Evolutionary conservation across 2,113 vertebrate genomes (phyloP).

Genomic region (Otolemur garnettii): DNA sequence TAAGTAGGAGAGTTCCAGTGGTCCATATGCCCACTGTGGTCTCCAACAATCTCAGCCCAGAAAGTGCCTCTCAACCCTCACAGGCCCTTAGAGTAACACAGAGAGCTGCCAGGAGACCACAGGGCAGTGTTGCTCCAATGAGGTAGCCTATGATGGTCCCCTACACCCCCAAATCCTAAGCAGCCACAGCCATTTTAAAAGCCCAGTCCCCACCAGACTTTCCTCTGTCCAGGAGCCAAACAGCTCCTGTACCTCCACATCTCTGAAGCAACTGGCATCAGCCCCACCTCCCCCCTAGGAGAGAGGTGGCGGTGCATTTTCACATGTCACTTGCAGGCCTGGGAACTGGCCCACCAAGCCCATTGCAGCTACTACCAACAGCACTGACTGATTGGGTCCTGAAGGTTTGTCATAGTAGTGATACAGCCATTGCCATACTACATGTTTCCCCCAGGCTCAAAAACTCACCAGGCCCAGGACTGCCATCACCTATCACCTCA

Average conservation of each 20-base stretch:
- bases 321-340: not conserved
- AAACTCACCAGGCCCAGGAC: not conserved
- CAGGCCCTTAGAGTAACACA: not conserved
- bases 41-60: not conserved
- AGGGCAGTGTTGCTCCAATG: not conserved
- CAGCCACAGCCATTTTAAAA: not conserved
- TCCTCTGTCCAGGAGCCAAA: not conserved
- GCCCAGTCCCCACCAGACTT: not conserved
- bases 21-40: not conserved
- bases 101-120: not conserved
- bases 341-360: not conserved
- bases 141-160: not conserved
- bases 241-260: not conserved
- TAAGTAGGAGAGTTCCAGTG: not conserved
- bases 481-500: not conserved
- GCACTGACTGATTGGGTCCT: not conserved
- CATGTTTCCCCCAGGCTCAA: not conserved
- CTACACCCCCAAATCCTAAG: not conserved
- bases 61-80: not conserved
- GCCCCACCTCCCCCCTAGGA: not conserved
- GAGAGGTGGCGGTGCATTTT: not conserved
- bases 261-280: not conserved
- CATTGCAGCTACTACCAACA: not conserved
- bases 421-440: not conserved
- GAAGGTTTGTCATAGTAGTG: not conserved